These are phyloP conservation scores for Dermolepida albohirtum DNA, from an alignment of 2,888 invertebrate species.

Conservation along the genomic window DNA sequence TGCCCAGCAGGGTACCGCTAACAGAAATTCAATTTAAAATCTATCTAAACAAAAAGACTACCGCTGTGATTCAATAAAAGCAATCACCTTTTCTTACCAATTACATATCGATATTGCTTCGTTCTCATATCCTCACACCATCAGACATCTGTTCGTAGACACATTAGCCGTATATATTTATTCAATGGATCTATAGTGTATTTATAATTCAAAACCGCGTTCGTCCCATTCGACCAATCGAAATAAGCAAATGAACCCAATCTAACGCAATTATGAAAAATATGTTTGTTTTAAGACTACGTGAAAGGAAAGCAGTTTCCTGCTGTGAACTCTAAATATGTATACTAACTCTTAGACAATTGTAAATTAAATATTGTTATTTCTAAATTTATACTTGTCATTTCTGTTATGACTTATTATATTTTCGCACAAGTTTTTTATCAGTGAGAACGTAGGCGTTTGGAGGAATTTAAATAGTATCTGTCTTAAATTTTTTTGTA, in stretches of 20 bases:
- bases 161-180: conserved; percentile 10
- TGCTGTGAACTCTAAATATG: neutral
- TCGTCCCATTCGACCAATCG: no score
- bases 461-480: no score
- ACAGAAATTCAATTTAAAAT: conserved; percentile 61
- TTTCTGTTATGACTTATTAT: neutral
- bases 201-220: no score
- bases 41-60: conserved; percentile 60
- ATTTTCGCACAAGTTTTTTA: no score
- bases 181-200: neutral
- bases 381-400: neutral
- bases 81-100: conserved; percentile 56
- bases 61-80: conserved; percentile 62
- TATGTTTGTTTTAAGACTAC: conserved; percentile 13
- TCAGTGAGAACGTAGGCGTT: no score
- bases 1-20: conserved; percentile 49
- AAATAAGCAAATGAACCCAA: neutral
- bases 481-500: no score
- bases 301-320: conserved; percentile 5
- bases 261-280: conserved; percentile 5
- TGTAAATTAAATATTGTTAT: conserved; percentile 4
- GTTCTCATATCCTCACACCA: conserved; percentile 39
- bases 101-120: conserved; percentile 56
- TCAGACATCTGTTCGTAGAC: conserved; percentile 43
- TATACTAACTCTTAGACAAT: neutral